Conservation (phyloP, 2,888 invertebrate genomes). For the Acronicta aceris region DNA sequence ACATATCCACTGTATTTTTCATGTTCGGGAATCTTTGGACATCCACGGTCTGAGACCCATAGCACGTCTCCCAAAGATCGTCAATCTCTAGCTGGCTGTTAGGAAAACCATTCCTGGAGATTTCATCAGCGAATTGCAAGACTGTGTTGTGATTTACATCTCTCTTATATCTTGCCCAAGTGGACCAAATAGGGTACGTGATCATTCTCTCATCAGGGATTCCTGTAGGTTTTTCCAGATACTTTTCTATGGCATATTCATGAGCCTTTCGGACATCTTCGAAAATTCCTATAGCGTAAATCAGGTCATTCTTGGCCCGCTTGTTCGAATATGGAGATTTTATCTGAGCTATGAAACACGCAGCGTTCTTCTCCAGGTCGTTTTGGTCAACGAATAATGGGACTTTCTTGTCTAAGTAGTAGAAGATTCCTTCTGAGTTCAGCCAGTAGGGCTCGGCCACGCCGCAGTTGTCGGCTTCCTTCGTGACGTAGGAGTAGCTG, state of each 20-base stretch:
- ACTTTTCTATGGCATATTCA: slow-evolving; percentile 89
- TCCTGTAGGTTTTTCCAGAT: slow-evolving; percentile 88
- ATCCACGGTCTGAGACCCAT: slow-evolving; percentile 89
- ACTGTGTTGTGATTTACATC: slow-evolving; percentile 86
- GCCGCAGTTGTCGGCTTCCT: slow-evolving; percentile 88
- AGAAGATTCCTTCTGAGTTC: slow-evolving; percentile 90
- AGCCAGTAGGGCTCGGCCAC: slow-evolving; percentile 91
- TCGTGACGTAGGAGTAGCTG: slow-evolving; percentile 89
- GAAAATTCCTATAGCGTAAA: slow-evolving; percentile 90
- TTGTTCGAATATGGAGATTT: slow-evolving; percentile 83
- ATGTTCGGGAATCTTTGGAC: slow-evolving; percentile 88
- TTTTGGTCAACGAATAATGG: slow-evolving; percentile 92
- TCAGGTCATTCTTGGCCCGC: slow-evolving; percentile 78
- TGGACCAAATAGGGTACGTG: slow-evolving; percentile 91
- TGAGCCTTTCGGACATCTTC: slow-evolving; percentile 89
- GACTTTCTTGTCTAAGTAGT: slow-evolving; percentile 90
- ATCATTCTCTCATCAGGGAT: slow-evolving; percentile 89
- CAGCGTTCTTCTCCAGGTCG: slow-evolving; percentile 76
- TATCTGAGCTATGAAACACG: slow-evolving; percentile 87
- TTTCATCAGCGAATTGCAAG: slow-evolving; percentile 85
- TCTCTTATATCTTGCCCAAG: slow-evolving; percentile 90
- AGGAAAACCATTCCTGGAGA: slow-evolving; percentile 83
- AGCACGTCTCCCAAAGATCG: slow-evolving; percentile 91
- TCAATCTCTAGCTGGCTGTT: slow-evolving; percentile 91
- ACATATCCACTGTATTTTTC: slow-evolving; percentile 76